Evolutionary conservation across 2,888 invertebrate species (phyloP).

Genomic region (Cephus runcator): DNA sequence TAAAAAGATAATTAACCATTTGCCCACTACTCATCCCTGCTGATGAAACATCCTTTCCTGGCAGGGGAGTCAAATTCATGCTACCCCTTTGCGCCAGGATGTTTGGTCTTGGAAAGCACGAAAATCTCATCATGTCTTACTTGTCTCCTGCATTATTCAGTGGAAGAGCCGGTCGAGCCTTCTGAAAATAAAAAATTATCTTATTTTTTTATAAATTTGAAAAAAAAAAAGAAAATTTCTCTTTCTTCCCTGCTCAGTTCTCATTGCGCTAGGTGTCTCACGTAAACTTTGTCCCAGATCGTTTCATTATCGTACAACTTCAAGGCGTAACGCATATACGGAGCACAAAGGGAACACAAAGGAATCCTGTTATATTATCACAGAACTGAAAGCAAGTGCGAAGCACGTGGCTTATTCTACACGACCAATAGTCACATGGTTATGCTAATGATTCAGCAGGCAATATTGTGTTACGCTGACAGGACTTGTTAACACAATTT

Average conservation of each 20-base stretch:
- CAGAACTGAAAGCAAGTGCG: neutral
- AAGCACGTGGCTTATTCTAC: constrained; percentile 28
- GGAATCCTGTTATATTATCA: neutral
- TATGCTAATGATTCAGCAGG: constrained; percentile 32
- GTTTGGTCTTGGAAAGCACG: constrained; percentile 55
- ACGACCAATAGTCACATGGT: constrained; percentile 1
- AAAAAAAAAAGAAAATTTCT: no score
- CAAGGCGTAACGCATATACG: neutral
- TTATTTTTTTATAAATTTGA: no score
- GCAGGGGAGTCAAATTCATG: constrained; percentile 51
- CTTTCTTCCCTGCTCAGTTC: no score
- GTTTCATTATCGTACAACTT: neutral
- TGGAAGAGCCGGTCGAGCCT: no score
- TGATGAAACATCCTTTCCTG: constrained; percentile 41
- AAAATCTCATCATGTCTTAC: constrained; percentile 52
- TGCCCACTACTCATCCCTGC: neutral
- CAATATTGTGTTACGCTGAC: constrained; percentile 27
- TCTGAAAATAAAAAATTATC: no score
- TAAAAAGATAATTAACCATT: no score
- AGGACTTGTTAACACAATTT: constrained; percentile 34
- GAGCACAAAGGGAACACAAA: neutral
- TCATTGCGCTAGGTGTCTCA: neutral
- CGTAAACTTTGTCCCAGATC: neutral
- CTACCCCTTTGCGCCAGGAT: constrained; percentile 58
- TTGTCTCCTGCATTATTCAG: neutral